These are phyloP conservation scores for Coelinius sp. DNA, from an alignment of 2,888 invertebrate species.

Conservation along the genomic window DNA sequence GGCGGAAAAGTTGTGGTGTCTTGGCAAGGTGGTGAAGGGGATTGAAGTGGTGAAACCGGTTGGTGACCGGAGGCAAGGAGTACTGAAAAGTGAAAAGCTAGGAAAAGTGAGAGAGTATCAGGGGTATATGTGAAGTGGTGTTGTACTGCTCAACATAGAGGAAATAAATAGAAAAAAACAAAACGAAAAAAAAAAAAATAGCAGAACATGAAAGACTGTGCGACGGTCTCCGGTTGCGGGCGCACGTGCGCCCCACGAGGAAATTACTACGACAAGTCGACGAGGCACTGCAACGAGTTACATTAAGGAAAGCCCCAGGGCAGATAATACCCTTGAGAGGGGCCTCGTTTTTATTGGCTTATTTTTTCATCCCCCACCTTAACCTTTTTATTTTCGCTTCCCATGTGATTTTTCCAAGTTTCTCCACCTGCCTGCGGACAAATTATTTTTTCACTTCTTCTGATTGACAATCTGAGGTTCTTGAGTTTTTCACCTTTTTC, in stretches of 20 bases:
- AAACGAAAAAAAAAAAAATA: slow-evolving; percentile 35
- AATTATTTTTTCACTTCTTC: background rate
- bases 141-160: slow-evolving; percentile 7
- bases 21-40: background rate
- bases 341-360: slow-evolving; percentile 19
- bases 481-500: background rate
- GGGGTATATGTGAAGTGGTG: background rate
- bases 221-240: slow-evolving; percentile 56
- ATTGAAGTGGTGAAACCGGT: slow-evolving; percentile 19
- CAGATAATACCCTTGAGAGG: slow-evolving; percentile 34
- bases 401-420: background rate
- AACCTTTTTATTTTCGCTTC: background rate
- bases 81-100: background rate
- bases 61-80: slow-evolving; percentile 31
- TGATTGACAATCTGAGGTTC: background rate
- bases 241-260: slow-evolving; percentile 64
- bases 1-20: background rate
- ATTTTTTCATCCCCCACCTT: background rate
- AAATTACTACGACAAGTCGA: slow-evolving; percentile 52
- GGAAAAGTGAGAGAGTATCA: background rate
- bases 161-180: no score
- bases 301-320: slow-evolving; percentile 46
- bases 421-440: background rate
- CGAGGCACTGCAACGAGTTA: slow-evolving; percentile 44
- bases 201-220: slow-evolving; percentile 56